Percentiles rank a stretch among this genome's conserved stretches.
phyloP scores from a whole-genome alignment of 2,888 invertebrate genomes.

The Ophion ellenae region DNA sequence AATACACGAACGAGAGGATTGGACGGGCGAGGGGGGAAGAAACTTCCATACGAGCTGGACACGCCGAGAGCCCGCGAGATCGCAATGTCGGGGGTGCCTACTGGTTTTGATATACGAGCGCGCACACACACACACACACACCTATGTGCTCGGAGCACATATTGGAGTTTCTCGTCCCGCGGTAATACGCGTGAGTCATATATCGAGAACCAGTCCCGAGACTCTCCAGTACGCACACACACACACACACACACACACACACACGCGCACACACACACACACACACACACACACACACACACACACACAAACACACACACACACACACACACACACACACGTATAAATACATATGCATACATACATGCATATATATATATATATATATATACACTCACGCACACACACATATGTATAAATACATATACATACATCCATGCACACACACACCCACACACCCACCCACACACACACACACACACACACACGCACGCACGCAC shows the following conservation, averaged over 20 bases:
- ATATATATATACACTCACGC: no score
- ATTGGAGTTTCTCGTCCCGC: slow-evolving; percentile 24
- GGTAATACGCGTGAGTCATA: slow-evolving; percentile 81
- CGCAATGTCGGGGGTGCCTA: slow-evolving; percentile 82
- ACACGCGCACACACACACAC: slow-evolving; percentile 58
- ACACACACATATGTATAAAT: no score
- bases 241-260: slow-evolving; percentile 32
- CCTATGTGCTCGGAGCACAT: slow-evolving; percentile 55
- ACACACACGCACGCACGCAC: no score
- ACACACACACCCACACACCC: no score
- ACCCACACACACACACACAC: no score
- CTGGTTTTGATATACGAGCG: slow-evolving; percentile 83
- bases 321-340: no score
- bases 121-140: slow-evolving; percentile 73
- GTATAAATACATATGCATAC: no score
- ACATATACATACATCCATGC: no score
- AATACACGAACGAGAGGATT: neutral
- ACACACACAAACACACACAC: no score
- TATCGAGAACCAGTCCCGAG: slow-evolving; percentile 80
- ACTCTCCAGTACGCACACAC: neutral
- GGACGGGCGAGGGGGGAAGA: slow-evolving; percentile 25
- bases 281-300: no score
- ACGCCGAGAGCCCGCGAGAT: slow-evolving; percentile 68
- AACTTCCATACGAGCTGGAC: slow-evolving; percentile 48
- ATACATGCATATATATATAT: no score